Conservation (phyloP, 2,797 vertebrate genomes). For the Myripristis jacobus region DNA sequence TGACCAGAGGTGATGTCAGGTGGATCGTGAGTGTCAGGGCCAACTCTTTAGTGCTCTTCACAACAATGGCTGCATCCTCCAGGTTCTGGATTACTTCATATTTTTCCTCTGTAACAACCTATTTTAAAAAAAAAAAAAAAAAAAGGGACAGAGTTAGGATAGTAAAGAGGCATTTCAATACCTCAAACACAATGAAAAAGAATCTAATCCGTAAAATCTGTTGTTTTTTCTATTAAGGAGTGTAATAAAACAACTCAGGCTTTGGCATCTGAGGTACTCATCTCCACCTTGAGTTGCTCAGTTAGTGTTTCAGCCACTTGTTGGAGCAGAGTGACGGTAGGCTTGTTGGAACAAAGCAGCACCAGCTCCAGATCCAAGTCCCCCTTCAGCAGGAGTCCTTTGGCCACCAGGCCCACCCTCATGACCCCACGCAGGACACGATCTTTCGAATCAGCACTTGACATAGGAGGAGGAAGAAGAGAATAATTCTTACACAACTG, state of each 20-base stretch:
- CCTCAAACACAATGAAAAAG: neutral
- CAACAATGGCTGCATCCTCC: slow-evolving; percentile 87
- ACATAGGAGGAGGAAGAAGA: neutral
- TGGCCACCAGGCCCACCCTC: slow-evolving; percentile 94
- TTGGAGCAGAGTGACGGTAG: slow-evolving; percentile 88
- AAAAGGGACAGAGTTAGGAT: neutral
- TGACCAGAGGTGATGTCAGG: slow-evolving; percentile 92
- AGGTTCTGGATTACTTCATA: slow-evolving; percentile 88
- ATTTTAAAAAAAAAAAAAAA: neutral
- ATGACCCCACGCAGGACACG: slow-evolving; percentile 92
- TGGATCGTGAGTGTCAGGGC: slow-evolving; percentile 89
- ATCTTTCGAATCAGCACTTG: slow-evolving; percentile 69
- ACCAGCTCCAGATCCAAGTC: slow-evolving; percentile 94
- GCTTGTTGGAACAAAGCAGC: slow-evolving; percentile 91
- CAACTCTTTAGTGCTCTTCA: slow-evolving; percentile 89
- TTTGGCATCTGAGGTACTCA: neutral
- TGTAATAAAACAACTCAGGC: neutral
- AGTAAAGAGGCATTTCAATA: neutral
- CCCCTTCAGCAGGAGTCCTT: slow-evolving; percentile 93
- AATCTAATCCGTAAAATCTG: neutral
- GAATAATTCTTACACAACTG: neutral
- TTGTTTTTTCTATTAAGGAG: neutral
- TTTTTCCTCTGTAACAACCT: slow-evolving; percentile 85
- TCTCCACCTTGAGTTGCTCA: slow-evolving; percentile 81
- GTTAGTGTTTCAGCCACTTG: slow-evolving; percentile 90